Percentiles rank a stretch among this genome's conserved stretches.
phyloP scores from a whole-genome alignment of 2,113 vertebrate genomes.

The Proterorhinus semilunaris region DNA sequence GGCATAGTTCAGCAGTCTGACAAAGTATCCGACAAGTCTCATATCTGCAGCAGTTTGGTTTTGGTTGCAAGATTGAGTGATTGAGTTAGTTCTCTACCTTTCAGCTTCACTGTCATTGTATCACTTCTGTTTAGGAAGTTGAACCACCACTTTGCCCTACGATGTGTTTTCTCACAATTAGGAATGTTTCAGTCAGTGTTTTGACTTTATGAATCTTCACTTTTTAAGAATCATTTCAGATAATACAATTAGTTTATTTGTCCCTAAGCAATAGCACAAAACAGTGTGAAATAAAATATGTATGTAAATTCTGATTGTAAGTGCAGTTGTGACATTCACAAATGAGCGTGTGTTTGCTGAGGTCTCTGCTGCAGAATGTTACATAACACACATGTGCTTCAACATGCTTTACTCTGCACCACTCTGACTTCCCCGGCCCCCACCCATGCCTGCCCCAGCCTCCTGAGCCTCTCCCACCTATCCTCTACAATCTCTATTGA shows the following conservation, averaged over 20 bases:
- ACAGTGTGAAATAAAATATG: not conserved
- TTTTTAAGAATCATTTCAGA: not conserved
- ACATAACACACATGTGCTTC: constrained; percentile 5
- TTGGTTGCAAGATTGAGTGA: not conserved
- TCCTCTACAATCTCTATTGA: not conserved
- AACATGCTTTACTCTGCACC: not conserved
- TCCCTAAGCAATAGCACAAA: not conserved
- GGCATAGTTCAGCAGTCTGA: too few species aligned
- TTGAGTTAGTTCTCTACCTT: not conserved
- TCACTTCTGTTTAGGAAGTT: not conserved
- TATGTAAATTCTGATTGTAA: too few species aligned
- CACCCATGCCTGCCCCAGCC: not conserved
- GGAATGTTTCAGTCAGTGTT: not conserved
- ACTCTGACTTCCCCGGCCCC: not conserved
- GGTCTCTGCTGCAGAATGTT: not conserved
- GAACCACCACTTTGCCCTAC: not conserved
- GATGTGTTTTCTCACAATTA: not conserved
- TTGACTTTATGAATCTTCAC: not conserved
- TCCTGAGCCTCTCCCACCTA: not conserved
- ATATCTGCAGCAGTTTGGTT: too few species aligned
- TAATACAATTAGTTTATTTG: not conserved
- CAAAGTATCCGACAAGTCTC: too few species aligned
- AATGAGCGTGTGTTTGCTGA: constrained; percentile 1
- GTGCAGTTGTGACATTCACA: not conserved
- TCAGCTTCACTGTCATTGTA: not conserved